Conservation (phyloP, 1,140 invertebrate species). For the Palaemon carinicauda region DNA sequence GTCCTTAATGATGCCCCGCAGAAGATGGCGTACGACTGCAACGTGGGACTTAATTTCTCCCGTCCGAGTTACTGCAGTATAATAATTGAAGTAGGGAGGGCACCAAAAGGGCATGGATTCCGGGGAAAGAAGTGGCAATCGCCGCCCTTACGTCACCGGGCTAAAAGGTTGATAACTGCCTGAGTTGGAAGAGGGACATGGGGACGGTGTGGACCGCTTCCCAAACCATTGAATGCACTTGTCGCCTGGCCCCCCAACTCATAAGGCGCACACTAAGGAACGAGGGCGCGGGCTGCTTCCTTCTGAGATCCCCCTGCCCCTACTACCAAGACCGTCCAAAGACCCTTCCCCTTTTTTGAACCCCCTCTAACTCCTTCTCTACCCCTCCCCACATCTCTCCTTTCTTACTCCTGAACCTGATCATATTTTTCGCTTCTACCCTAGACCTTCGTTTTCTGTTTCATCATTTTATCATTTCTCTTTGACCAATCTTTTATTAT, state of each 20-base stretch:
- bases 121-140: neutral
- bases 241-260: slow-evolving; percentile 29
- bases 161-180: slow-evolving; percentile 24
- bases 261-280: slow-evolving; percentile 21
- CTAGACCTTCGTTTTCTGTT: neutral
- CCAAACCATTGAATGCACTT: slow-evolving; percentile 43
- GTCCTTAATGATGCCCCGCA: slow-evolving; percentile 2
- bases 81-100: slow-evolving; percentile 27
- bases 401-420: neutral
- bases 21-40: slow-evolving; percentile 1
- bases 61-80: slow-evolving; percentile 34
- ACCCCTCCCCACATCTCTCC: neutral
- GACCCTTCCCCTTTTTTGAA: neutral
- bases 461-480: neutral
- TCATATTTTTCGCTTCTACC: neutral
- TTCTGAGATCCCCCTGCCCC: neutral
- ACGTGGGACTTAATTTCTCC: slow-evolving; percentile 33
- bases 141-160: neutral
- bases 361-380: neutral
- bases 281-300: neutral
- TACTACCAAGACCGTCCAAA: neutral
- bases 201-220: neutral
- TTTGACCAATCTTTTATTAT: neutral
- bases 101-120: neutral
- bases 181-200: neutral